phyloP scores from a whole-genome alignment of 64 coral and sea anemone genomes.

The Astreopora myriophthalma region DNA sequence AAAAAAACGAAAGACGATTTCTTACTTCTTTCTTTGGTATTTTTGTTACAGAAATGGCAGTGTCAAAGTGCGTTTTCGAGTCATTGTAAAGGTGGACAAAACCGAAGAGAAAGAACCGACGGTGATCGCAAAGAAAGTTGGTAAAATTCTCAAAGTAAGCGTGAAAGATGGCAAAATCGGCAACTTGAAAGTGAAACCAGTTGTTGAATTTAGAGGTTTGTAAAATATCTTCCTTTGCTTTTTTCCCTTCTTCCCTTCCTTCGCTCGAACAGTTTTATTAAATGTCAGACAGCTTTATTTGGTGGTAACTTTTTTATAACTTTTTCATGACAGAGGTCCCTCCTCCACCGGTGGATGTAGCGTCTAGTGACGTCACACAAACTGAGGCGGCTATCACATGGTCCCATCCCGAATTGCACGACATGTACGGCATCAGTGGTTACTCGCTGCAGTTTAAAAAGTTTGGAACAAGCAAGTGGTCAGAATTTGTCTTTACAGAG shows the following conservation, averaged over 20 bases:
- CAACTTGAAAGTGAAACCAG: slow-evolving; percentile 60
- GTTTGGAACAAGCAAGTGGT: slow-evolving; percentile 63
- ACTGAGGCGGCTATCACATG: slow-evolving; percentile 59
- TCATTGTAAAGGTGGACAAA: slow-evolving; percentile 66
- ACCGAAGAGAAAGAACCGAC: neutral
- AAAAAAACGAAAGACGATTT: neutral
- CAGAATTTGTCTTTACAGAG: slow-evolving; percentile 17
- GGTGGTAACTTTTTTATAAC: no score
- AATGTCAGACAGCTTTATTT: no score
- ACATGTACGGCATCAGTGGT: slow-evolving; percentile 63
- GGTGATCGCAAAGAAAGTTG: slow-evolving; percentile 60
- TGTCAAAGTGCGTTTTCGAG: slow-evolving; percentile 76
- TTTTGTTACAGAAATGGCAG: slow-evolving; percentile 70
- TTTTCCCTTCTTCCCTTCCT: neutral
- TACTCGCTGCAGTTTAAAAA: slow-evolving; percentile 74
- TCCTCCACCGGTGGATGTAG: slow-evolving; percentile 55
- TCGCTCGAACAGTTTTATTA: no score
- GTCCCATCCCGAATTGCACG: slow-evolving; percentile 62
- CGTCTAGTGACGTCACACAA: slow-evolving; percentile 45
- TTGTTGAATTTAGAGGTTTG: slow-evolving; percentile 62
- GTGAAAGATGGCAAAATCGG: slow-evolving; percentile 68
- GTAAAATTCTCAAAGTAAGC: slow-evolving; percentile 55
- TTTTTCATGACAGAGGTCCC: slow-evolving; percentile 73
- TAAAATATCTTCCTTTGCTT: neutral
- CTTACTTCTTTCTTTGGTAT: neutral